Base-by-base conservation (phyloP, 2,113 vertebrate genomes). In the Psettodes erumei region DNA sequence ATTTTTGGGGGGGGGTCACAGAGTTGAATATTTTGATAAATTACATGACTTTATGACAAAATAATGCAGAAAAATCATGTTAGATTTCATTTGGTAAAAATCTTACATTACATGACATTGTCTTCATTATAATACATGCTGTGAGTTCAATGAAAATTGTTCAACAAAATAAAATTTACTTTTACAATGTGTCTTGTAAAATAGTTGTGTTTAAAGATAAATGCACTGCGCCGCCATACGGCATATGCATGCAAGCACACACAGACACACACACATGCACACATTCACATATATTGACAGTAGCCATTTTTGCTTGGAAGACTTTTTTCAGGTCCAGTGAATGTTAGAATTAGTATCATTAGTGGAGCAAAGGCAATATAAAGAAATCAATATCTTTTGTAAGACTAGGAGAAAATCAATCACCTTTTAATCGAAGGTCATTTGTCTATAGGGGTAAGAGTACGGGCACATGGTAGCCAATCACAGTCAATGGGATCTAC, bases 331-430 rank as follows among this genome's bases (percentile, higher is more conserved):
- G 89, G 72, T 90, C 83, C 85, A 90, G 37, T 90, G 86, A 81
- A 77, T 86, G 78, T 82, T 83, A 86, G 77, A 90, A 92, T 89
- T 90, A 88, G 79, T 86, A 84, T 88, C 83, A 90, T 90, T 89
- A 90, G 53, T 66, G 73, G 47, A 55, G 77, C 16, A 77, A 79
- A 84, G 85, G 75, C 71, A 85, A 68, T 83, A 78, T 76, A 72
- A 81, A 63, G 69, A 80, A 83, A 91, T 88, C 89, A 66, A 90
- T 92, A 87, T 35, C 53, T 90, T 86, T 81, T 70, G 77, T 68
- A 65, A 73, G 56, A 78, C 83, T 51, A 82, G 83, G 86, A 82
- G 77, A 84, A 88, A 90, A 91, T 89, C 88, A 86, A 89, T 91
- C 73, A 85, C 77, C 62, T 86, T 79, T 82, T 84, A 89, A 88